Evolutionary conservation across 2,797 vertebrate species (phyloP), one percentile per base, ranked within the genome.

Genomic region (Sebastes minor): DNA sequence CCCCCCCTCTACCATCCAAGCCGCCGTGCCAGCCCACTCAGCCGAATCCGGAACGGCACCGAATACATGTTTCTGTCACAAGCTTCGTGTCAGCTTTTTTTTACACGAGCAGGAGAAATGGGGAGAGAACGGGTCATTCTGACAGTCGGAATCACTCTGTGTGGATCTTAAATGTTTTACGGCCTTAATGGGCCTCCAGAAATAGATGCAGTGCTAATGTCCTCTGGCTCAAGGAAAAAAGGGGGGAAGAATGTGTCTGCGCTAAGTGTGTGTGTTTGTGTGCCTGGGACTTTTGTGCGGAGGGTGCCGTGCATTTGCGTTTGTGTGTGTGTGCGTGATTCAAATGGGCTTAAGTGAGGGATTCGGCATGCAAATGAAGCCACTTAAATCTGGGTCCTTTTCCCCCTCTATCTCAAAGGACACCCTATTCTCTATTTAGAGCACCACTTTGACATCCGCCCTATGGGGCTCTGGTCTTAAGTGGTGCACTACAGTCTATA

Each of bases 191-290:
- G 92, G 89, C 82, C 89, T 93, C 94, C 91, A 89, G 92, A 93
- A 95, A 95, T 95, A 95, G 94, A 93, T 89, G 91, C 89, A 86
- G 93, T 83, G 91, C 91, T 94, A 93, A 94, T 94, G 92, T 94
- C 90, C 91, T 92, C 88, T 89, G 88, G 93, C 92, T 91, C 83
- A 62, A 70, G 68, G 80, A 90, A 82, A 78, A 89, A 80, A 78
- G 62, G 59, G 66, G 74, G 63, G 57, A 73, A 76, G 80, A 79
- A 86, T 77, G 86, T 91, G 88, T 87, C 78, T 82, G 35, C 30
- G 72, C 75, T 85, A 76, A 76, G 82, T 76, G 84, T 82, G 82
- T 79, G 52, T 49, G 1, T 75, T 57, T 59, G 60, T 85, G 81
- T 72, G 77, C 71, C n/a, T 61, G 70, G 59, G 64, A 77, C 46